These are phyloP conservation scores for Leptodactylus fallax DNA, from an alignment of 2,797 vertebrate genomes.

Conservation along the genomic window DNA sequence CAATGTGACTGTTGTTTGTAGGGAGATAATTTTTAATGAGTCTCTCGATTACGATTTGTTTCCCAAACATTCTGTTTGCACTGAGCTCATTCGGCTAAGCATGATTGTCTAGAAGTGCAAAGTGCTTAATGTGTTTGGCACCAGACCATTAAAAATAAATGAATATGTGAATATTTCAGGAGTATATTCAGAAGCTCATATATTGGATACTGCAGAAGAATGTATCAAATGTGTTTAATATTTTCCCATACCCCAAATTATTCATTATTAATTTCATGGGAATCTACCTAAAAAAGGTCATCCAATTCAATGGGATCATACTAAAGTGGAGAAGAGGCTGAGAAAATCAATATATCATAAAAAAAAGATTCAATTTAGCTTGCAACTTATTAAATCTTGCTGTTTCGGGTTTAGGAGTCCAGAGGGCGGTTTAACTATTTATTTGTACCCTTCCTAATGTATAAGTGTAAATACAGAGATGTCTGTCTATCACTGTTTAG, in stretches of 20 bases:
- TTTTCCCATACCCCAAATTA: neutral
- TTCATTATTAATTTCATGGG: too few species aligned
- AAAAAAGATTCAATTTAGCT: too few species aligned
- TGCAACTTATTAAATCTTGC: too few species aligned
- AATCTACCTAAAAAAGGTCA: too few species aligned
- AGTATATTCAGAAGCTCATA: neutral
- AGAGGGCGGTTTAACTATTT: too few species aligned
- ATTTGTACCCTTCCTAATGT: too few species aligned
- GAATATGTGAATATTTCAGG: conserved; percentile 6
- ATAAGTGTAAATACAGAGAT: too few species aligned
- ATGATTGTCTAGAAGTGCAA: neutral
- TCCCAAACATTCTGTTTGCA: neutral
- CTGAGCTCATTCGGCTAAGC: conserved; percentile 6
- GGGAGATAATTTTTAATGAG: neutral
- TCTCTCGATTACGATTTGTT: neutral
- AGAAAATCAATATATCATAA: too few species aligned
- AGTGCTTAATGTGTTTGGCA: neutral
- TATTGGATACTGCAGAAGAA: neutral
- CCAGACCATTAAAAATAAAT: neutral
- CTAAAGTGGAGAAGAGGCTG: too few species aligned
- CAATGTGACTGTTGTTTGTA: conserved; percentile 22
- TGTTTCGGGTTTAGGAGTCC: too few species aligned
- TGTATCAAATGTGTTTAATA: neutral
- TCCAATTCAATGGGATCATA: too few species aligned
- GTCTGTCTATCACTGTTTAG: too few species aligned